phyloP scores from a whole-genome alignment of 1,140 invertebrate genomes.

The Lasaia peninsularis region DNA sequence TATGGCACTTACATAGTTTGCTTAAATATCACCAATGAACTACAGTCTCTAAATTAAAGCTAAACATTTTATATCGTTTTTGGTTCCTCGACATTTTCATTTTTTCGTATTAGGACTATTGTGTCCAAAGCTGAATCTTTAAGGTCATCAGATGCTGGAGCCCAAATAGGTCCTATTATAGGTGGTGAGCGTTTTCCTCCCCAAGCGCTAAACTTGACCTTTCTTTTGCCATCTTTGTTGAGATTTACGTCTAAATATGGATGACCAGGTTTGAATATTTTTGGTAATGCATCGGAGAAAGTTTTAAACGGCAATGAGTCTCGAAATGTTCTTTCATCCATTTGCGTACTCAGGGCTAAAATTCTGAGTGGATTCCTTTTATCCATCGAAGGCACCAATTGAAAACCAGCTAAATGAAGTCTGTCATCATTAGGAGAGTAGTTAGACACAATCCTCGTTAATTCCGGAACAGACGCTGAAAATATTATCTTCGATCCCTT shows the following conservation, averaged over 20 bases:
- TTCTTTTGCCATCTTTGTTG: constrained; percentile 66
- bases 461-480: constrained; percentile 52
- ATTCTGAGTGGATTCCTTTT: constrained; percentile 58
- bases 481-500: constrained; percentile 55
- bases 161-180: constrained; percentile 69
- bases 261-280: constrained; percentile 56
- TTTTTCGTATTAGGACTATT: constrained; percentile 53
- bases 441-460: constrained; percentile 56
- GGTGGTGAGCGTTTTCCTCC: constrained; percentile 61
- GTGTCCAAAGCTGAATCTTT: constrained; percentile 54
- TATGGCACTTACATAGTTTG: constrained; percentile 45
- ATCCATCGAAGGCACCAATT: constrained; percentile 46
- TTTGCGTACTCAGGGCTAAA: constrained; percentile 43
- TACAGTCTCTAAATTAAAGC: constrained; percentile 19
- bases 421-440: constrained; percentile 41
- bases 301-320: constrained; percentile 57
- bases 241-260: constrained; percentile 52
- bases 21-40: constrained; percentile 10
- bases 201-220: constrained; percentile 67
- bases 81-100: constrained; percentile 36
- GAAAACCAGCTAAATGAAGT: constrained; percentile 43
- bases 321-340: constrained; percentile 37
- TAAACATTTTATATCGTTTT: constrained; percentile 23
- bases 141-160: constrained; percentile 40
- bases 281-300: constrained; percentile 47